A percentile compares a stretch with the other conserved stretches of the same genome.
Conservation (phyloP, 2,797 vertebrate genomes). For the Psittacula derbiana region DNA sequence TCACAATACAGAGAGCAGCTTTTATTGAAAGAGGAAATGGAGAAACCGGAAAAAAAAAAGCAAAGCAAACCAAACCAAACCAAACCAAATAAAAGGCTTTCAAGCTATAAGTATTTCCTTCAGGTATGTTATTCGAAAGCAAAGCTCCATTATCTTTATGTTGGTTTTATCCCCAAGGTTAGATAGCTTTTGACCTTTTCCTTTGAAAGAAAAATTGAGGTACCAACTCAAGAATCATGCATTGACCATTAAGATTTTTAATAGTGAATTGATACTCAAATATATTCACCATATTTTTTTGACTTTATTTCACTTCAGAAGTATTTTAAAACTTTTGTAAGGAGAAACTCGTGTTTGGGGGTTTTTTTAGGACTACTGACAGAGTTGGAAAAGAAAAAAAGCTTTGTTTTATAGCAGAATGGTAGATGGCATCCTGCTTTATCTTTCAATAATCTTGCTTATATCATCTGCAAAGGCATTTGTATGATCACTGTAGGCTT, state of each 20-base stretch:
- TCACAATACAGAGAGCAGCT: not conserved
- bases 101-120: not conserved
- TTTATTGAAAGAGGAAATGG: not conserved
- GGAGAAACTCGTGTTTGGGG: not conserved
- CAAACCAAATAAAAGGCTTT: not conserved
- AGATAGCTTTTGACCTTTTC: not conserved
- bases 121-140: not conserved
- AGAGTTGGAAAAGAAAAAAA: not conserved
- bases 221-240: not conserved
- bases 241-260: not conserved
- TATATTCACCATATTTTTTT: not conserved
- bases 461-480: not conserved
- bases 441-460: not conserved
- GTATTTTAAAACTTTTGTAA: not conserved
- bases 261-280: not conserved
- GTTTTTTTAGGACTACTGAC: not conserved
- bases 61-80: not conserved
- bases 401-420: not conserved
- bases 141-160: not conserved
- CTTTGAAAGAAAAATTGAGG: not conserved
- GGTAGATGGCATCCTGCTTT: not conserved
- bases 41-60: not conserved
- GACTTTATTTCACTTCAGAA: not conserved
- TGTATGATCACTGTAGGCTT: not conserved
- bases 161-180: not conserved